Evolutionary conservation across 2,797 vertebrate genomes (phyloP).

Genomic region (Chelon labrosus): DNA sequence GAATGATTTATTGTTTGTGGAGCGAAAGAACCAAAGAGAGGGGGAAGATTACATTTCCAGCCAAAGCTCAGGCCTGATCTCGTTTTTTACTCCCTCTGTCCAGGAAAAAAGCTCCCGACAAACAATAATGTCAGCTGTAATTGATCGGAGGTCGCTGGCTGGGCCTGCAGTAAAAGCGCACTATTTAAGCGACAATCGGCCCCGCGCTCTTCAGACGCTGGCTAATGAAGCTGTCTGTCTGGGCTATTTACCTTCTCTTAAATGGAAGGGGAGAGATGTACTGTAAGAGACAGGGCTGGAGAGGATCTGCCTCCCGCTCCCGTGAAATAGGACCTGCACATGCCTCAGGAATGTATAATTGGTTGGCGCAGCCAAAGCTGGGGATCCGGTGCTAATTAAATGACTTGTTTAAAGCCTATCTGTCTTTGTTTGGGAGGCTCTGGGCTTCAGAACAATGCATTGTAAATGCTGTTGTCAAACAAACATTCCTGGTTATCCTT

Average conservation of each 20-base stretch:
- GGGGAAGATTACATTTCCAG: conserved; percentile 91
- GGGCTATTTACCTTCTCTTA: conserved; percentile 90
- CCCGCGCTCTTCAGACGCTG: conserved; percentile 86
- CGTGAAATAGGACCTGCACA: conserved; percentile 87
- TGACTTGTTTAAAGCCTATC: conserved; percentile 90
- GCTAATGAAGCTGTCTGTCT: conserved; percentile 92
- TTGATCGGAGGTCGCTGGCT: conserved; percentile 86
- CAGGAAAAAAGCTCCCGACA: conserved; percentile 85
- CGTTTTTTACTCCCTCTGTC: conserved; percentile 78
- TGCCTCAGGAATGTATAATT: conserved; percentile 89
- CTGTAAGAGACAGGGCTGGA: conserved; percentile 86
- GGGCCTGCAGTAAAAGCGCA: conserved; percentile 88
- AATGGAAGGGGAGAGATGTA: conserved; percentile 88
- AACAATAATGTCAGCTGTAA: conserved; percentile 88
- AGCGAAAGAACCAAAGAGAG: conserved; percentile 87
- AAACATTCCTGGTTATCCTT: conserved; percentile 84
- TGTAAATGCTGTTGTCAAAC: conserved; percentile 86
- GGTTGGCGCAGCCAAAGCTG: conserved; percentile 83
- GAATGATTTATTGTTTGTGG: conserved; percentile 94
- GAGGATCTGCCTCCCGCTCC: conserved; percentile 84
- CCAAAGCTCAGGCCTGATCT: conserved; percentile 82
- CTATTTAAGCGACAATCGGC: conserved; percentile 91
- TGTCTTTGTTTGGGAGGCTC: conserved; percentile 87
- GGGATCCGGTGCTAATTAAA: conserved; percentile 88
- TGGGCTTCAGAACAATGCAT: conserved; percentile 83